phyloP scores from a whole-genome alignment of 2,888 invertebrate species.

The Calameuta pallipes region DNA sequence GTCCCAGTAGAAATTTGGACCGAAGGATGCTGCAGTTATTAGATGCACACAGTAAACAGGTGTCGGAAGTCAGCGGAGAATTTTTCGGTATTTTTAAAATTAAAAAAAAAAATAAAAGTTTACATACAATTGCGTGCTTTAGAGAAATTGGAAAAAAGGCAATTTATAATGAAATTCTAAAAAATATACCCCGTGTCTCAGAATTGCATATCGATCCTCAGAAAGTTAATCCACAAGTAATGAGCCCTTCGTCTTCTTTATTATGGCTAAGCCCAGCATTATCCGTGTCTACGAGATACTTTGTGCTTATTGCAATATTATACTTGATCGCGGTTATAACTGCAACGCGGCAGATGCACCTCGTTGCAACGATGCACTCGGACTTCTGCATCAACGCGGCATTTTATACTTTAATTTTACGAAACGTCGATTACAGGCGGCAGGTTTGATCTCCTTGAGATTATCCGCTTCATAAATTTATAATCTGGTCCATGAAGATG shows the following conservation, averaged over 20 bases:
- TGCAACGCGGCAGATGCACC: neutral
- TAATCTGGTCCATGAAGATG: neutral
- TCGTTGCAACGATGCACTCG: neutral
- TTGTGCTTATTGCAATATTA: neutral
- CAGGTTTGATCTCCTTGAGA: neutral
- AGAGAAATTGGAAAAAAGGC: neutral
- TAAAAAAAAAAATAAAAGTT: too few species aligned
- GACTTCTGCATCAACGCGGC: neutral
- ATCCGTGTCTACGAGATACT: conserved; percentile 29
- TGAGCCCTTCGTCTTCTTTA: conserved; percentile 34
- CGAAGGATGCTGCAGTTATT: too few species aligned
- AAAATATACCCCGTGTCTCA: neutral
- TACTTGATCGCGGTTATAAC: neutral
- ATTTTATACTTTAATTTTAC: neutral
- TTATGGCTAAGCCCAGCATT: conserved; percentile 44
- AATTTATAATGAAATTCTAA: neutral
- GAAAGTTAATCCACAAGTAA: conserved; percentile 49
- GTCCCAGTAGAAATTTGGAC: neutral
- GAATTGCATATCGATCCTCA: neutral
- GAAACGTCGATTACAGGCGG: neutral
- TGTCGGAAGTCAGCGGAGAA: too few species aligned
- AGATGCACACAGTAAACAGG: too few species aligned
- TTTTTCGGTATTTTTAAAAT: too few species aligned
- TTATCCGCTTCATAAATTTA: too few species aligned
- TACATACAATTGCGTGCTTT: neutral